These are phyloP conservation scores for Diabrotica virgifera DNA, from an alignment of 1,140 invertebrate genomes.

Conservation along the genomic window DNA sequence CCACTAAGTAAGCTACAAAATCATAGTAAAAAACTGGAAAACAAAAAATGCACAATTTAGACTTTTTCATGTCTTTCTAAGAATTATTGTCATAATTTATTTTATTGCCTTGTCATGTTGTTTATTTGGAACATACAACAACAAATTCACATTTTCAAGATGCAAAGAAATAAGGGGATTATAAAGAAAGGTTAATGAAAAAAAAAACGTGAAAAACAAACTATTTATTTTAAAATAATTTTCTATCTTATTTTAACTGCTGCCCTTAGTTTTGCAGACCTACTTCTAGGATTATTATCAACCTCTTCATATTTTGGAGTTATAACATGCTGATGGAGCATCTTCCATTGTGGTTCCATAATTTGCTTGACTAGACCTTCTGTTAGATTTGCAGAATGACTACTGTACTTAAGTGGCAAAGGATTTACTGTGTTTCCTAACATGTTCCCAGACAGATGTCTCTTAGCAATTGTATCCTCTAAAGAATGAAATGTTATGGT, in stretches of 20 bases:
- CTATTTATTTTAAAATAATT: not conserved
- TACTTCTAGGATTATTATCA: constrained; percentile 73
- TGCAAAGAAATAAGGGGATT: not conserved
- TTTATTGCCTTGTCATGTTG: too few relatives aligned
- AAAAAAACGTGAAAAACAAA: not conserved
- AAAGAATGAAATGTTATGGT: constrained; percentile 89
- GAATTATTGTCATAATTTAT: too few relatives aligned
- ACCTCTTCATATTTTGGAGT: constrained; percentile 72
- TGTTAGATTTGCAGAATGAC: constrained; percentile 55
- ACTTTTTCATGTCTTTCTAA: too few relatives aligned
- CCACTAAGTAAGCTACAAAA: too few relatives aligned
- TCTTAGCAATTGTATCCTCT: constrained; percentile 93
- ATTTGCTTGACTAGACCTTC: constrained; percentile 59
- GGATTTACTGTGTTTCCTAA: constrained; percentile 64
- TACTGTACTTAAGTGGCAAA: constrained; percentile 64
- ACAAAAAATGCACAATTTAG: too few relatives aligned
- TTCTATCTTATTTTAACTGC: constrained; percentile 57
- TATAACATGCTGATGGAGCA: constrained; percentile 79
- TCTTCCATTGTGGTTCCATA: constrained; percentile 67
- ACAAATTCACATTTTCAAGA: too few relatives aligned
- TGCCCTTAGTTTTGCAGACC: constrained; percentile 85
- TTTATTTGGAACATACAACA: too few relatives aligned
- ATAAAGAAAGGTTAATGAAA: not conserved
- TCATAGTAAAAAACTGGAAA: not conserved
- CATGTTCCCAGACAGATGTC: constrained; percentile 78